These are phyloP conservation scores for Euzetes globulus DNA, from an alignment of 2,888 invertebrate species.

Conservation along the genomic window DNA sequence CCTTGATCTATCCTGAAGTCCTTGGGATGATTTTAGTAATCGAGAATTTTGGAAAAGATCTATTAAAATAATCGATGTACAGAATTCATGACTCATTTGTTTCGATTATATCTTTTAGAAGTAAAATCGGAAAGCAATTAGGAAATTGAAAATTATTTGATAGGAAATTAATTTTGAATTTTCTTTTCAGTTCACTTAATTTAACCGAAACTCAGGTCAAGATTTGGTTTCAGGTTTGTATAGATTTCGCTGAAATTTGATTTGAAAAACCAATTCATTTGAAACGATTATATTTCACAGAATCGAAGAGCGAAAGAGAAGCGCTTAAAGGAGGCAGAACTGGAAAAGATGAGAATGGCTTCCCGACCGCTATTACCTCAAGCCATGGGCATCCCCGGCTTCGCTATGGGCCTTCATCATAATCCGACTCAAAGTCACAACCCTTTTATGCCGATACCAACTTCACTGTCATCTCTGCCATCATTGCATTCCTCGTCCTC, in stretches of 20 bases:
- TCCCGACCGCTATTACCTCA: slow-evolving; percentile 24
- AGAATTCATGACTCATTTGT: too few species aligned
- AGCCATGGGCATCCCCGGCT: neutral
- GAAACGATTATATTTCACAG: slow-evolving; percentile 41
- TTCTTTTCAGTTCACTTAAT: slow-evolving; percentile 60
- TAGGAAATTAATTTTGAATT: neutral
- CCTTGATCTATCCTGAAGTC: too few species aligned
- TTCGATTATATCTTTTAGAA: too few species aligned
- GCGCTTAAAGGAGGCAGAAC: slow-evolving; percentile 87
- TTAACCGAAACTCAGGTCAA: slow-evolving; percentile 91
- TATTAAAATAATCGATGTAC: too few species aligned
- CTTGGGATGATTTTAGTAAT: too few species aligned
- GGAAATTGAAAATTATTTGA: too few species aligned
- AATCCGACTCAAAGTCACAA: slow-evolving; percentile 10
- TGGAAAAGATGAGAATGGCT: slow-evolving; percentile 79
- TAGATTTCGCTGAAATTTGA: neutral
- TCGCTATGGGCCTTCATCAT: slow-evolving; percentile 7
- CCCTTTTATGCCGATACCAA: slow-evolving; percentile 8
- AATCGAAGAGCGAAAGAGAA: slow-evolving; percentile 85
- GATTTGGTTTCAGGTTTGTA: slow-evolving; percentile 44
- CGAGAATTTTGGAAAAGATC: too few species aligned
- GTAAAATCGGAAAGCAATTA: too few species aligned
- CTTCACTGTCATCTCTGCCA: neutral
- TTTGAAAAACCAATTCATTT: slow-evolving; percentile 16
- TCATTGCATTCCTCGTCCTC: slow-evolving; percentile 17